Conservation (phyloP, 2,797 vertebrate species). For the Coreius guichenoti region DNA sequence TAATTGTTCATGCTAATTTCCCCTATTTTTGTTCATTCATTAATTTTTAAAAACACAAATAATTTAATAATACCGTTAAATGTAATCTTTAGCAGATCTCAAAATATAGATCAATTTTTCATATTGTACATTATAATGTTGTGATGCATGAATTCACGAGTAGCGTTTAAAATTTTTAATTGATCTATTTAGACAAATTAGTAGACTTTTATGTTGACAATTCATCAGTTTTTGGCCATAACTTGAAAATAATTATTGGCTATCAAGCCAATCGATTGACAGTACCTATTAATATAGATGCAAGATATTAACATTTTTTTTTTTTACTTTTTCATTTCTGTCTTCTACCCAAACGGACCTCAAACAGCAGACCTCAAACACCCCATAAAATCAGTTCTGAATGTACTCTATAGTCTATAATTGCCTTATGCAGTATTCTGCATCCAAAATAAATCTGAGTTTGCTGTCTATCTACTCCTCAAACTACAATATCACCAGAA, state of each 20-base stretch:
- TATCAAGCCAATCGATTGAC: not conserved
- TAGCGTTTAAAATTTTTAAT: not conserved
- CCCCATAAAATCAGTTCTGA: not conserved
- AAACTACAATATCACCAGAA: not conserved
- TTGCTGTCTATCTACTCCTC: not conserved
- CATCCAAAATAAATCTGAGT: not conserved
- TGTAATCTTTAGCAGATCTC: not conserved
- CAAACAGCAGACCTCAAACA: not conserved
- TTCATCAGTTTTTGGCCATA: not conserved
- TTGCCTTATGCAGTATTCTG: not conserved
- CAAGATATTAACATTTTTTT: not conserved
- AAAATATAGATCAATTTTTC: not conserved
- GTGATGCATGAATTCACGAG: not conserved
- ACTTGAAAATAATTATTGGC: not conserved
- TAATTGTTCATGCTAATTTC: not conserved
- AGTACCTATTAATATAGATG: not conserved
- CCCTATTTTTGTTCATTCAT: not conserved
- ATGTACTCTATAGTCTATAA: not conserved
- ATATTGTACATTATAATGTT: not conserved
- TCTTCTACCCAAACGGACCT: not conserved
- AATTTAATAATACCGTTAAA: not conserved
- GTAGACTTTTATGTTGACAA: not conserved
- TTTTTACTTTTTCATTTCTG: not conserved
- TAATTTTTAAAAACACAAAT: not conserved
- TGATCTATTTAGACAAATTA: not conserved